Base-by-base conservation (phyloP, 2,113 vertebrate species). In the Piprites chloris region DNA sequence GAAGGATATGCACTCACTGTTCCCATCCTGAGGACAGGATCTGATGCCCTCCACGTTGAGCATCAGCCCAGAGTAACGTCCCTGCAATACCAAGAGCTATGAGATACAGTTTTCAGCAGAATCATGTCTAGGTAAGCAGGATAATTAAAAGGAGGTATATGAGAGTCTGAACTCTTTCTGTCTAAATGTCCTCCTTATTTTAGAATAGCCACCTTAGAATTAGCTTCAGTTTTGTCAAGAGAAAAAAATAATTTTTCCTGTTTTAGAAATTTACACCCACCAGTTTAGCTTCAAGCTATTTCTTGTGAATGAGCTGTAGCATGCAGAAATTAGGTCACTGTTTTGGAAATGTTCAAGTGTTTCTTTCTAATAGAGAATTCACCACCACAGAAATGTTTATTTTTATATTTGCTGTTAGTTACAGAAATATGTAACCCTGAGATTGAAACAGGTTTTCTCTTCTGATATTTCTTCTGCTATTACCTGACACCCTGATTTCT, bases 251-350 rank as follows among this genome's bases (percentile, higher is more conserved):
- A 35, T 13, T 12, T 15, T 88, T 50, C 50, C 22, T 85, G n/a
- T 15, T 90, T 87, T 62, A 73, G 44, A 90, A 63, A 84, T 74
- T 67, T 78, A 81, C 22, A 71, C 56, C 61, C 47, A 86, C 21
- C 47, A 56, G 39, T 72, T 85, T 63, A 81, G 19, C 65, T 89
- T 84, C 65, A 88, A 93, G 61, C 53, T 82, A 71, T 73, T 94
- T 91, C 69, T 59, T 85, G 52, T 76, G 26, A 49, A 83, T 93
- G 69, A 94, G 78, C 82, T 69, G 73, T 9, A 80, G 68, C 11
- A 14, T 76, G 61, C 41, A 82, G 63, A 76, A 78, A 92, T 81
- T 76, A 87, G 73, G 22, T 56, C 69, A 85, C 65, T 89, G 28
- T 35, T 84, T 63, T 74, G 52, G 76, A 95, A 90, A 83, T 27